Percentiles rank a stretch among this genome's conserved stretches.
Conservation (phyloP, 2,113 vertebrate species). For the Myodes glareolus region DNA sequence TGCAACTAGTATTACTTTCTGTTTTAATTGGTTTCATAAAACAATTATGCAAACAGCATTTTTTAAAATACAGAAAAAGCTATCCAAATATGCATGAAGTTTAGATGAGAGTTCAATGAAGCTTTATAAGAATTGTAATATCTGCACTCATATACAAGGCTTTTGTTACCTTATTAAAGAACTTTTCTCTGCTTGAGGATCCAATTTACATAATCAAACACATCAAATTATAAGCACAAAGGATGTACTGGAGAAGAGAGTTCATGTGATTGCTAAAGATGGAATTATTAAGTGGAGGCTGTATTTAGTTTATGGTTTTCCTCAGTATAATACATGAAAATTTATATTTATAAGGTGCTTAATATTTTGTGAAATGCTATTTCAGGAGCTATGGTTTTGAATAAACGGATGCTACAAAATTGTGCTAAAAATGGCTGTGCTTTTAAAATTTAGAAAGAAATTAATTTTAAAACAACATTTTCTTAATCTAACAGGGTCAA, state of each 20-base stretch:
- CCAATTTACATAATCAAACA: slow-evolving; percentile 79
- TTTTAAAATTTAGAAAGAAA: slow-evolving; percentile 78
- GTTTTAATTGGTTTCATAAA: slow-evolving; percentile 48
- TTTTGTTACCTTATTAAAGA: slow-evolving; percentile 65
- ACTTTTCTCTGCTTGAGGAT: slow-evolving; percentile 52
- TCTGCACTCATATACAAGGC: slow-evolving; percentile 42
- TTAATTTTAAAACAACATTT: slow-evolving; percentile 61
- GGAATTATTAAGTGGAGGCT: slow-evolving; percentile 77
- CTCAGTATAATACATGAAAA: slow-evolving; percentile 74
- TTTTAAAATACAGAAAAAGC: slow-evolving; percentile 59
- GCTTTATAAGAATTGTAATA: slow-evolving; percentile 56
- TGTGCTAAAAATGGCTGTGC: slow-evolving; percentile 80
- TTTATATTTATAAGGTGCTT: slow-evolving; percentile 82
- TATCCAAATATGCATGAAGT: slow-evolving; percentile 45
- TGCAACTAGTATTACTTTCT: slow-evolving; percentile 47
- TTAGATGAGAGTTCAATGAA: slow-evolving; percentile 64
- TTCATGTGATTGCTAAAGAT: slow-evolving; percentile 82
- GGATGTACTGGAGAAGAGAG: slow-evolving; percentile 75
- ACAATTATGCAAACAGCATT: slow-evolving; percentile 47
- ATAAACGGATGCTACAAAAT: slow-evolving; percentile 79
- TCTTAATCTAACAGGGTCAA: slow-evolving; percentile 67
- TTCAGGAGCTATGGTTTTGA: slow-evolving; percentile 79
- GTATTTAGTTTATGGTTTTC: slow-evolving; percentile 77
- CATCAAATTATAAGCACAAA: slow-evolving; percentile 63
- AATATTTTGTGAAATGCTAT: slow-evolving; percentile 82